Evolutionary conservation across 2,797 vertebrate species (phyloP).

Genomic region (Danionella dracula): DNA sequence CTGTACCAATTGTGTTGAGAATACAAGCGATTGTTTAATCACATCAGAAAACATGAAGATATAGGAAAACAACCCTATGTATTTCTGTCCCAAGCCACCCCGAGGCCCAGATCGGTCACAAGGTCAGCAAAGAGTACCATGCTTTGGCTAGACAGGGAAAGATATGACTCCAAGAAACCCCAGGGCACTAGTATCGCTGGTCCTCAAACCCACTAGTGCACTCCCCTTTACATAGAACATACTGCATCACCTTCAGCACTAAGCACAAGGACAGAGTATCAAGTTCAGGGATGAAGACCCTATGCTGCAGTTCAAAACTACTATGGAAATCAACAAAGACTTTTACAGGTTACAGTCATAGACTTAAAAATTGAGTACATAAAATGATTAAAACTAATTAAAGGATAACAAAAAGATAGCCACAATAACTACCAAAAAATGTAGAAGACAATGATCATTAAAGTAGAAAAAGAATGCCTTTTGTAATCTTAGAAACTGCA

Average conservation of each 20-base stretch:
- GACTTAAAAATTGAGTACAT: too few species aligned
- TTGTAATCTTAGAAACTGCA: too few species aligned
- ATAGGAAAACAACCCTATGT: conserved; percentile 61
- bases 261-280: conserved; percentile 23
- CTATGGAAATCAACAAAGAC: too few species aligned
- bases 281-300: too few species aligned
- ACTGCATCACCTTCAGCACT: conserved; percentile 24
- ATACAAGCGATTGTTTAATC: conserved; percentile 72
- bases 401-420: too few species aligned
- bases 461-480: too few species aligned
- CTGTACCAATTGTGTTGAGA: conserved; percentile 74
- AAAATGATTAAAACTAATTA: too few species aligned
- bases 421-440: too few species aligned
- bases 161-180: neutral
- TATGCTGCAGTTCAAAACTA: too few species aligned
- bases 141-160: conserved; percentile 8
- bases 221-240: neutral
- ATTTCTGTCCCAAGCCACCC: conserved; percentile 53
- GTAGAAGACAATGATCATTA: too few species aligned
- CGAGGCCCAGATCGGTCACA: conserved; percentile 57
- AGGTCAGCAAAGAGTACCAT: conserved; percentile 1
- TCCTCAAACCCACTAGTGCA: neutral
- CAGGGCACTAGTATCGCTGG: neutral
- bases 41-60: conserved; percentile 65
- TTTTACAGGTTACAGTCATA: too few species aligned